Evolutionary conservation across 2,113 vertebrate species (phyloP), one percentile per base, ranked within the genome.

Genomic region (Colaptes auratus): DNA sequence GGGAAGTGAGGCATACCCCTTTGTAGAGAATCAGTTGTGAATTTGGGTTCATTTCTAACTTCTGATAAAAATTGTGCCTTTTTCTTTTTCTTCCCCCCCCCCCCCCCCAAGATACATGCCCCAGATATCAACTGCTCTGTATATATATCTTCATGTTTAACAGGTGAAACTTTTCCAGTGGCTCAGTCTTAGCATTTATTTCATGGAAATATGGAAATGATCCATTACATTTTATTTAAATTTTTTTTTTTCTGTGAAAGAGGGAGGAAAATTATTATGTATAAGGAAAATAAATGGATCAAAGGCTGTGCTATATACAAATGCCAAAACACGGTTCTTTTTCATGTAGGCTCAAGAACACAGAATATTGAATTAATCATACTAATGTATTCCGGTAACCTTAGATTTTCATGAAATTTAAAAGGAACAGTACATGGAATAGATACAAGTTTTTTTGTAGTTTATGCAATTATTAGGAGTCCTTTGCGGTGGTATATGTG

Each of bases 21-120:
- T 88, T 85, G 71, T 35, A 87, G 64, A 85, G 48, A 80, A 58
- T 78, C 35, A 46, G 65, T 86, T 89, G 50, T 70, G 50, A 91
- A 71, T 50, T 86, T 91, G 56, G 25, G 12, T 92, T 95, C 27
- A 27, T 83, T 58, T 86, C 56, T 78, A 66, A 71, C 52, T 89
- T 85, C 17, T 79, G 56, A 77, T 82, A 82, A 93, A 87, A 87
- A 83, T 74, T 17, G 16, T 66, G 3, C 9, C 9, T 27, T 39
- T 31, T n/a, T 39, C 12, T 36, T 39, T 9, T 20, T 36, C 12
- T 39, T 39, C 39, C n/a, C n/a, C n/a, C n/a, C n/a, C n/a, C n/a
- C 10, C 10, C 39, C 39, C 39, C 39, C 12, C 5, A 16, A 82
- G 59, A 42, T 66, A 19, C 9, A 16, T 82, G 56, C 63, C 17